Conservation (phyloP, 2,888 invertebrate species). For the Steinernema hermaphroditum region DNA sequence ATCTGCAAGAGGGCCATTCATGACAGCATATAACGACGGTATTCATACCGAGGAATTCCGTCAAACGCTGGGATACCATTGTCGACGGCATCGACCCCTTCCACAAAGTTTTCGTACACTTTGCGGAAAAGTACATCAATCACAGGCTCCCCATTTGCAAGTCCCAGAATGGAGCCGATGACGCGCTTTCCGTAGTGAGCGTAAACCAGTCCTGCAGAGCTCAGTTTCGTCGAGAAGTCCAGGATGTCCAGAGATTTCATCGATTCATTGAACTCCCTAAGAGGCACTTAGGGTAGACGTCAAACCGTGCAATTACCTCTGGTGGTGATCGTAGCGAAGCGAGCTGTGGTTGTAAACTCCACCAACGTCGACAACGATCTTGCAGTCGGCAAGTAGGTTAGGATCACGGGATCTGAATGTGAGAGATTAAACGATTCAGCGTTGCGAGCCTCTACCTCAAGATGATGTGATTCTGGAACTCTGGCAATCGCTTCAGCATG, state of each 20-base stretch:
- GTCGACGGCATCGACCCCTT: conserved; percentile 93
- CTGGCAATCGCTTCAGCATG: conserved; percentile 81
- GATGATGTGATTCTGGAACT: conserved; percentile 81
- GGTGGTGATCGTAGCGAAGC: conserved; percentile 91
- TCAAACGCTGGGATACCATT: conserved; percentile 79
- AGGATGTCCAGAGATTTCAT: conserved; percentile 65
- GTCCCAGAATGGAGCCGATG: conserved; percentile 68
- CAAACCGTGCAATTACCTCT: conserved; percentile 71
- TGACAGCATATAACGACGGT: not conserved
- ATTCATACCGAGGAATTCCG: conserved; percentile 52
- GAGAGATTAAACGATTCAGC: not conserved
- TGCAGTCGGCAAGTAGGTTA: conserved; percentile 77
- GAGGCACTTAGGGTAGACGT: no score
- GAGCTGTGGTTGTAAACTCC: conserved; percentile 78
- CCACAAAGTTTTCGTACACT: conserved; percentile 83
- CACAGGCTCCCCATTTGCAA: conserved; percentile 30
- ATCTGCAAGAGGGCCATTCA: conserved; percentile 39
- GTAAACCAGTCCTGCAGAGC: conserved; percentile 91
- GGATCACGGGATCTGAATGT: conserved; percentile 71
- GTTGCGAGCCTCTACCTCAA: no score
- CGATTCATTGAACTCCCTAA: conserved; percentile 68
- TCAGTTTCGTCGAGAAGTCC: conserved; percentile 74
- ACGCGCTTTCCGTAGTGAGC: conserved; percentile 84
- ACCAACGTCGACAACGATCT: conserved; percentile 94
- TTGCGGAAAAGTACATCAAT: conserved; percentile 68